Evolutionary conservation across 1,140 invertebrate species (phyloP).

Genomic region (Stegodyphus mimosarum): DNA sequence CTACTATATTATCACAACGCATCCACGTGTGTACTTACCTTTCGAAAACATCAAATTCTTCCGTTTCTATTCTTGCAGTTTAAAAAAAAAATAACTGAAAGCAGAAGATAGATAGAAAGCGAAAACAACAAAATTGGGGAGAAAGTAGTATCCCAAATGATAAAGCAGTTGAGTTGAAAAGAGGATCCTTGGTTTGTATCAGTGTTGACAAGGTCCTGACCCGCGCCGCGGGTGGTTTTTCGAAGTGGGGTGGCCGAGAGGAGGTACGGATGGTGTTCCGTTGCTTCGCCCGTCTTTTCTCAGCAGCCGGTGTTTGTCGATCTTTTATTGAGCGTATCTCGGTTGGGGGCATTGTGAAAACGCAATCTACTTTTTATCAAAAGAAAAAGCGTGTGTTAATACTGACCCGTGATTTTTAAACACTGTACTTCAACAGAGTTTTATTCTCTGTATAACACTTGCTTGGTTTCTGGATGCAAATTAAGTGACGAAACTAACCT

Average conservation of each 20-base stretch:
- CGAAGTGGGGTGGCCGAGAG: neutral
- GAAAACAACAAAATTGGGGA: neutral
- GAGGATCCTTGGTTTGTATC: slow-evolving; percentile 18
- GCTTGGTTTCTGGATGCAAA: too few species aligned
- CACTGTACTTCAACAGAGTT: too few species aligned
- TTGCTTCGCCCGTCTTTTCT: too few species aligned
- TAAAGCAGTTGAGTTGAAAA: neutral
- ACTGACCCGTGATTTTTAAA: too few species aligned
- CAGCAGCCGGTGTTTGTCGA: neutral
- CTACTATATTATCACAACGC: too few species aligned
- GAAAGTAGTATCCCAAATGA: slow-evolving; percentile 12
- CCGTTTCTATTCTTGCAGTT: neutral
- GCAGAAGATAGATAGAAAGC: neutral
- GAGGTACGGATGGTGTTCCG: neutral
- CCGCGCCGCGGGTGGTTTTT: slow-evolving; percentile 2
- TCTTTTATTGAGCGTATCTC: neutral
- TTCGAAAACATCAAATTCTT: neutral
- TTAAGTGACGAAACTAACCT: too few species aligned
- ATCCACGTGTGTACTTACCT: too few species aligned
- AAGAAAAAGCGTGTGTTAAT: too few species aligned
- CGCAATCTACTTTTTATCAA: neutral
- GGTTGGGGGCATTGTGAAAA: slow-evolving; percentile 1
- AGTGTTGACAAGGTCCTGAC: slow-evolving; percentile 24
- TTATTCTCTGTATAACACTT: too few species aligned
- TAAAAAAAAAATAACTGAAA: slow-evolving; percentile 2